These are phyloP conservation scores for Caenorhabditis macrosperma DNA, from an alignment of 2,888 invertebrate genomes.

Conservation along the genomic window DNA sequence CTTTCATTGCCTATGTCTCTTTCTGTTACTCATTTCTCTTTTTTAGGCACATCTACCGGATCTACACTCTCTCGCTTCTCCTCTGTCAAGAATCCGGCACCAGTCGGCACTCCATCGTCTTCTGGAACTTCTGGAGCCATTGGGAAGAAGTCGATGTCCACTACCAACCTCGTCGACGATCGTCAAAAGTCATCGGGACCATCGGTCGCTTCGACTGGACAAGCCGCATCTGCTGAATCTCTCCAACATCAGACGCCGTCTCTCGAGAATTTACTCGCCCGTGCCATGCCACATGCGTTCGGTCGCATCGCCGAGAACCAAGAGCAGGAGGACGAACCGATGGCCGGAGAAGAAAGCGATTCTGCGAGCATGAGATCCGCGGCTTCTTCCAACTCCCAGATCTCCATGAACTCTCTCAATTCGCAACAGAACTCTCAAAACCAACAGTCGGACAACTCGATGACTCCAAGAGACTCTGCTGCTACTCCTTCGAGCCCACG, in stretches of 20 bases:
- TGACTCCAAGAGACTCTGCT: slow-evolving; percentile 36
- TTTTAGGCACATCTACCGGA: background rate
- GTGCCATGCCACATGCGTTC: slow-evolving; percentile 63
- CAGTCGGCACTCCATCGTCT: slow-evolving; percentile 6
- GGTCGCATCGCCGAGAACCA: slow-evolving; percentile 65
- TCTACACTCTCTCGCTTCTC: slow-evolving; percentile 48
- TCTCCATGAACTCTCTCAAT: slow-evolving; percentile 27
- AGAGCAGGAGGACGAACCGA: slow-evolving; percentile 54
- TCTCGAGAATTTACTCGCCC: slow-evolving; percentile 78
- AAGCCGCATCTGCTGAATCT: slow-evolving; percentile 82
- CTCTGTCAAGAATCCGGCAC: slow-evolving; percentile 29
- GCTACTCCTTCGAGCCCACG: slow-evolving; percentile 46
- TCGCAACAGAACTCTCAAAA: slow-evolving; percentile 15
- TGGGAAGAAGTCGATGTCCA: slow-evolving; percentile 80
- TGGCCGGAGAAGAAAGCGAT: slow-evolving; percentile 56
- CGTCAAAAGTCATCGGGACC: slow-evolving; percentile 53
- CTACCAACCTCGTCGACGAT: slow-evolving; percentile 79
- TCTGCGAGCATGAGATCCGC: slow-evolving; percentile 57
- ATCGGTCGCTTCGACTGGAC: slow-evolving; percentile 81
- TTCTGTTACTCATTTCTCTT: too few relatives aligned
- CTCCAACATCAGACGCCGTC: slow-evolving; percentile 80
- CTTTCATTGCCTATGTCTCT: background rate
- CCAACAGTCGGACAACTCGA: background rate
- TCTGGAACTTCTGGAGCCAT: slow-evolving; percentile 29
- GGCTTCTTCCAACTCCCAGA: slow-evolving; percentile 53